Percentiles rank a stretch among this genome's conserved stretches.
These are phyloP conservation scores for Autographa pulchrina DNA, from an alignment of 2,888 invertebrate genomes.

Conservation along the genomic window DNA sequence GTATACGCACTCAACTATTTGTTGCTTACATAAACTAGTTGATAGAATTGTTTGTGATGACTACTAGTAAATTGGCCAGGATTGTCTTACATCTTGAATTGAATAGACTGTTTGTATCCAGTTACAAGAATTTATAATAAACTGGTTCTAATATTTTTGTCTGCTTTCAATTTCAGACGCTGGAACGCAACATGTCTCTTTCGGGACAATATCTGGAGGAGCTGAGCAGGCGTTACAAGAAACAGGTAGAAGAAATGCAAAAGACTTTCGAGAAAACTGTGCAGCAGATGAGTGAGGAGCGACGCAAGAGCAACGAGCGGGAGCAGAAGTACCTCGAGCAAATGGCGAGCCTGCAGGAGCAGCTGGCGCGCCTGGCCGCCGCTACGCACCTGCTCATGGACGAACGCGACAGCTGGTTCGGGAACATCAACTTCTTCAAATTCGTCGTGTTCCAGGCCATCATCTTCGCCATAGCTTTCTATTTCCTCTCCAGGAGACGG, in stretches of 20 bases:
- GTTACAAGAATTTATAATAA: not conserved
- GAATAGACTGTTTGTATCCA: not conserved
- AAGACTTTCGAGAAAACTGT: slow-evolving; percentile 94
- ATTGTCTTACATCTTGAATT: not conserved
- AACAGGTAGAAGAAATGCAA: slow-evolving; percentile 98
- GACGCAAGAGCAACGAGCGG: slow-evolving; percentile 91
- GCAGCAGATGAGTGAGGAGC: slow-evolving; percentile 92
- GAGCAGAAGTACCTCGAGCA: slow-evolving; percentile 95
- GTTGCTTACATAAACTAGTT: not conserved
- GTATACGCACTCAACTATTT: no score
- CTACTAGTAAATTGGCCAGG: not conserved
- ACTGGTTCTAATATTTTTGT: slow-evolving; percentile 6
- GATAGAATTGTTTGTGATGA: not conserved
- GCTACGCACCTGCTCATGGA: slow-evolving; percentile 90
- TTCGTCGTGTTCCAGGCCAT: slow-evolving; percentile 86
- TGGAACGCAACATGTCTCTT: slow-evolving; percentile 99
- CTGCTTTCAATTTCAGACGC: slow-evolving; percentile 89
- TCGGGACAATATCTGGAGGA: slow-evolving; percentile 99
- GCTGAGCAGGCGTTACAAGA: slow-evolving; percentile 97
- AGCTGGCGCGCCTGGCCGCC: slow-evolving; percentile 90
- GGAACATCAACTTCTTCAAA: slow-evolving; percentile 89
- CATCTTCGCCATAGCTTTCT: slow-evolving; percentile 84
- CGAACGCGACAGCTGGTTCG: slow-evolving; percentile 91
- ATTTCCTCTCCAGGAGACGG: slow-evolving; percentile 85
- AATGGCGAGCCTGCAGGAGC: slow-evolving; percentile 91